phyloP scores from a whole-genome alignment of 2,888 invertebrate genomes.

The Neoscelio sp. region DNA sequence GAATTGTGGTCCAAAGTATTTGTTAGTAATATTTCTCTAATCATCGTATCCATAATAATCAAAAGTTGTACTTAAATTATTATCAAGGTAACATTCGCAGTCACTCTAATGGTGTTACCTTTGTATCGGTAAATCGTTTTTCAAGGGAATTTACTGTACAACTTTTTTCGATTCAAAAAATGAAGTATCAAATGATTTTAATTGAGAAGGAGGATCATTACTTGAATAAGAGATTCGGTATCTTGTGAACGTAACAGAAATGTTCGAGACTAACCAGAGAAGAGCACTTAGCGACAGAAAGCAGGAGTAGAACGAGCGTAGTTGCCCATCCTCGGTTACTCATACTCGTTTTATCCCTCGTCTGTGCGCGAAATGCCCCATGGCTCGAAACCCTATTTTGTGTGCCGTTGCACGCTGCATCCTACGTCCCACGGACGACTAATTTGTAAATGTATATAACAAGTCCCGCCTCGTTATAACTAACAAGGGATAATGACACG shows the following conservation, averaged over 20 bases:
- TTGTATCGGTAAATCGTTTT: too few species aligned
- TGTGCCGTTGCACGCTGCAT: slow-evolving; percentile 42
- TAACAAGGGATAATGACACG: slow-evolving; percentile 81
- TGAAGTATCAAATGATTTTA: slow-evolving; percentile 8
- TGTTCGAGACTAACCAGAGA: slow-evolving; percentile 10
- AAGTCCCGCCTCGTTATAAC: slow-evolving; percentile 77
- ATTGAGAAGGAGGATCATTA: slow-evolving; percentile 25
- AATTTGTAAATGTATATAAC: slow-evolving; percentile 65
- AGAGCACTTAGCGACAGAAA: slow-evolving; percentile 33
- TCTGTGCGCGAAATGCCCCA: slow-evolving; percentile 32
- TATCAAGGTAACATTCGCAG: too few species aligned
- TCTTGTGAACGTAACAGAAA: slow-evolving; percentile 27
- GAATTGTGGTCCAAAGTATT: too few species aligned
- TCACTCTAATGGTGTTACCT: too few species aligned
- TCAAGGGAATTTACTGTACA: too few species aligned
- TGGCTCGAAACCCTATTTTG: slow-evolving; percentile 43
- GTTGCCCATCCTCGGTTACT: slow-evolving; percentile 3
- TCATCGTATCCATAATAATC: too few species aligned
- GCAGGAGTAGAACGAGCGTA: not conserved
- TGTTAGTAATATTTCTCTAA: too few species aligned
- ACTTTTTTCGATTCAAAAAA: too few species aligned
- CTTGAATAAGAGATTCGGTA: slow-evolving; percentile 12
- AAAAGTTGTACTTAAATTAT: too few species aligned
- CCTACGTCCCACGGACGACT: slow-evolving; percentile 53
- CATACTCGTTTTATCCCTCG: slow-evolving; percentile 46